These are phyloP conservation scores for Muscicapa striata DNA, from an alignment of 2,797 vertebrate genomes.

Conservation along the genomic window DNA sequence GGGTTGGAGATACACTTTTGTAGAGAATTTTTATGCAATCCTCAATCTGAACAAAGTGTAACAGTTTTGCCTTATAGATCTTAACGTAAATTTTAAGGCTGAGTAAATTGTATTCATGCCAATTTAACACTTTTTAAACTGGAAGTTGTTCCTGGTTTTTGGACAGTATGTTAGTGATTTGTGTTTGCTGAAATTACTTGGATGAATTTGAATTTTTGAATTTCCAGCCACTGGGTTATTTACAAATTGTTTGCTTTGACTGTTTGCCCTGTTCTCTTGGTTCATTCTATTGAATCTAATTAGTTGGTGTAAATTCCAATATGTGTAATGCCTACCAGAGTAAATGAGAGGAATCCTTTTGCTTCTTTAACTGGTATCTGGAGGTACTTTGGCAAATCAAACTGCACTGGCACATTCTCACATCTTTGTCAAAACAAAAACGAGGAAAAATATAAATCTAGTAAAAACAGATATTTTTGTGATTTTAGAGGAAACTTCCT, in stretches of 20 bases:
- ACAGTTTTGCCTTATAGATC: neutral
- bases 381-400: neutral
- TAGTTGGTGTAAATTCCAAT: neutral
- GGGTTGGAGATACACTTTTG: neutral
- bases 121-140: neutral
- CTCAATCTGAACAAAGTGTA: neutral
- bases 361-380: neutral
- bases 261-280: neutral
- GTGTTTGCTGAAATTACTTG: neutral
- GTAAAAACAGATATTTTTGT: neutral
- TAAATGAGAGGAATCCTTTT: neutral
- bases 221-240: neutral
- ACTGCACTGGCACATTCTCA: neutral
- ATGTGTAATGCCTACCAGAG: neutral
- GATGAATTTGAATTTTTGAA: neutral
- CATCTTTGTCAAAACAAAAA: neutral
- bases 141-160: neutral
- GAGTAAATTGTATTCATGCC: neutral
- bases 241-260: conserved; percentile 6
- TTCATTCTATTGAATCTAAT: neutral
- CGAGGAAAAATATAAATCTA: neutral
- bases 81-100: neutral
- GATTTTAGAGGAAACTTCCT: neutral
- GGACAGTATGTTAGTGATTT: neutral
- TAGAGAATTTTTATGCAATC: neutral